Conservation (phyloP, 2,113 vertebrate species). For the Donacobius atricapilla region DNA sequence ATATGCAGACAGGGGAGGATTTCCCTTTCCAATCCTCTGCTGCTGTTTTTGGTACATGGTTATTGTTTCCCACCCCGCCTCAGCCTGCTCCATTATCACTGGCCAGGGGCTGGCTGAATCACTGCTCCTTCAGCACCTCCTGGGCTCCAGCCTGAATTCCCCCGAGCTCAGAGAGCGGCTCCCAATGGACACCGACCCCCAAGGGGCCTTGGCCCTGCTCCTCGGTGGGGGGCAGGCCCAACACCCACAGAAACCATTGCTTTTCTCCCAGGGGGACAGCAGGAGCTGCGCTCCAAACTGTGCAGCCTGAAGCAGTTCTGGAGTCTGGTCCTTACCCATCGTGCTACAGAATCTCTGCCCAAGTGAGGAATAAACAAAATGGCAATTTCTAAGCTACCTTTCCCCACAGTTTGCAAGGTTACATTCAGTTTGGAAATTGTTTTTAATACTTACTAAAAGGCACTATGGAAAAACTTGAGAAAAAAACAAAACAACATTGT, state of each 20-base stretch:
- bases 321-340: not conserved
- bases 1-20: rapidly evolving
- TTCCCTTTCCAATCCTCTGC: not conserved
- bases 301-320: rapidly evolving
- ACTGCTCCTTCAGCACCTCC: not conserved
- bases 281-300: not conserved
- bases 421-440: not conserved
- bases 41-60: not conserved
- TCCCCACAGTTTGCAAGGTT: too few relatives aligned
- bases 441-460: not conserved
- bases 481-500: too few relatives aligned
- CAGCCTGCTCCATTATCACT: not conserved
- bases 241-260: not conserved
- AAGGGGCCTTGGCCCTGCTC: not conserved
- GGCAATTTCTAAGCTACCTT: not conserved
- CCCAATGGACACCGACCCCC: too few relatives aligned
- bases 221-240: not conserved
- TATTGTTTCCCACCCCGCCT: not conserved
- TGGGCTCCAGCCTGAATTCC: too few relatives aligned
- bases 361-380: not conserved
- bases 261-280: not conserved
- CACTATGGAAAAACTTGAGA: not conserved
- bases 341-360: not conserved
- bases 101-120: not conserved
- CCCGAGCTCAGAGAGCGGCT: not conserved